Percentiles rank a stretch among this genome's conserved stretches.
These are phyloP conservation scores for Gopherus evgoodei DNA, from an alignment of 2,113 vertebrate species.

Conservation along the genomic window DNA sequence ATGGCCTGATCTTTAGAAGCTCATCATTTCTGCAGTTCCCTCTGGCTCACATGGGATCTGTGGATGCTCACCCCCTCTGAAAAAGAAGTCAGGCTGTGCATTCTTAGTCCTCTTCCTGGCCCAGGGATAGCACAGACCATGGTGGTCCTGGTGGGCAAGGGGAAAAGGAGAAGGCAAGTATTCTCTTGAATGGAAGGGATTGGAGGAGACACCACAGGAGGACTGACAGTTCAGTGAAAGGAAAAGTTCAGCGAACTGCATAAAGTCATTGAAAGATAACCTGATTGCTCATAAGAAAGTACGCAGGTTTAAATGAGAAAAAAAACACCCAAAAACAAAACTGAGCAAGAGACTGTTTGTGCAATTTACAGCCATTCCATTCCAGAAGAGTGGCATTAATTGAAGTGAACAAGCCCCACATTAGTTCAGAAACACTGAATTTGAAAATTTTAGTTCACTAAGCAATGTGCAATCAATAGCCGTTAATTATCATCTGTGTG, in stretches of 20 bases:
- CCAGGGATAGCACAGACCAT: not conserved
- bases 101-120: not conserved
- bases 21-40: not conserved
- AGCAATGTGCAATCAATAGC: slow-evolving; percentile 51
- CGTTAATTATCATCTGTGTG: not conserved
- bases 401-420: not conserved
- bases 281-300: too few species aligned
- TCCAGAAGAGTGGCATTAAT: not conserved
- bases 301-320: not conserved
- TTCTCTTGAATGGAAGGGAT: too few species aligned
- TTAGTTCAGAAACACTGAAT: slow-evolving; percentile 5
- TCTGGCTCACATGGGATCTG: not conserved
- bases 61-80: not conserved
- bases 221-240: not conserved
- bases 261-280: too few species aligned
- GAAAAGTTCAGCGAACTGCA: too few species aligned
- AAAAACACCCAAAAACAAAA: too few species aligned
- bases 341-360: not conserved
- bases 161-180: too few species aligned
- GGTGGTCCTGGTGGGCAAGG: too few species aligned
- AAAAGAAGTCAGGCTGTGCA: not conserved
- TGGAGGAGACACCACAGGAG: too few species aligned
- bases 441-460: slow-evolving; percentile 25
- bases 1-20: not conserved
- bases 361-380: not conserved